Percentiles rank a stretch among this genome's conserved stretches.
These are phyloP conservation scores for Chrysomallon squamiferum DNA, from an alignment of 1,140 invertebrate genomes.

Conservation along the genomic window DNA sequence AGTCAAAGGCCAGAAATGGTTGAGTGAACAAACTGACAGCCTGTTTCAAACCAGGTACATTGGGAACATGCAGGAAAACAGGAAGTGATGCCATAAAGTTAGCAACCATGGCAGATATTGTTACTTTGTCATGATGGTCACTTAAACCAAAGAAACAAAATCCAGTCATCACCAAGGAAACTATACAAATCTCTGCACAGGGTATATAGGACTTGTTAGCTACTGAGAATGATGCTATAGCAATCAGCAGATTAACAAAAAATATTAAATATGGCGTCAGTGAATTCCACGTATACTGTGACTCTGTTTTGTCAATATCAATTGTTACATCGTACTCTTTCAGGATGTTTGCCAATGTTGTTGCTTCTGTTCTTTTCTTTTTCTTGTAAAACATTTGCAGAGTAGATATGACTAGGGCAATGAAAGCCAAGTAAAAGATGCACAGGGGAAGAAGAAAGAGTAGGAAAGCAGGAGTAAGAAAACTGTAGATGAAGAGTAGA, in stretches of 20 bases:
- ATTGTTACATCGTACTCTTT: constrained; percentile 46
- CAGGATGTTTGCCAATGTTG: constrained; percentile 39
- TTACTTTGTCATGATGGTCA: constrained; percentile 74
- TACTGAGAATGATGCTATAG: constrained; percentile 78
- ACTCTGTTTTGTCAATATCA: constrained; percentile 78
- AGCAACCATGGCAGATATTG: constrained; percentile 78
- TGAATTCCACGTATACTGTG: constrained; percentile 82
- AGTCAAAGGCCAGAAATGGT: constrained; percentile 39
- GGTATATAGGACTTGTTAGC: constrained; percentile 79
- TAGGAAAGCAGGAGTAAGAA: constrained; percentile 72
- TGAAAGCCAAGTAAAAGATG: constrained; percentile 75
- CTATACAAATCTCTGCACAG: constrained; percentile 80
- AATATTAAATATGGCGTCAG: constrained; percentile 80
- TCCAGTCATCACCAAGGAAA: constrained; percentile 76
- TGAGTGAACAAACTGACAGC: constrained; percentile 34
- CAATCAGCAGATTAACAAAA: constrained; percentile 76
- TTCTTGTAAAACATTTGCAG: constrained; percentile 72
- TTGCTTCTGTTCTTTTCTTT: constrained; percentile 47
- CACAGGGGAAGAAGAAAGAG: constrained; percentile 73
- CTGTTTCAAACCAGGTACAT: constrained; percentile 36
- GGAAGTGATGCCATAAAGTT: constrained; percentile 81
- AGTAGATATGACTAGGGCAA: constrained; percentile 77
- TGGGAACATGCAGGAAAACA: constrained; percentile 75
- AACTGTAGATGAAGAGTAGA: constrained; percentile 73
- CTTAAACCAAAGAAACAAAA: constrained; percentile 76